Evolutionary conservation across 2,888 invertebrate genomes (phyloP).

Genomic region (Strigamia crassipes): DNA sequence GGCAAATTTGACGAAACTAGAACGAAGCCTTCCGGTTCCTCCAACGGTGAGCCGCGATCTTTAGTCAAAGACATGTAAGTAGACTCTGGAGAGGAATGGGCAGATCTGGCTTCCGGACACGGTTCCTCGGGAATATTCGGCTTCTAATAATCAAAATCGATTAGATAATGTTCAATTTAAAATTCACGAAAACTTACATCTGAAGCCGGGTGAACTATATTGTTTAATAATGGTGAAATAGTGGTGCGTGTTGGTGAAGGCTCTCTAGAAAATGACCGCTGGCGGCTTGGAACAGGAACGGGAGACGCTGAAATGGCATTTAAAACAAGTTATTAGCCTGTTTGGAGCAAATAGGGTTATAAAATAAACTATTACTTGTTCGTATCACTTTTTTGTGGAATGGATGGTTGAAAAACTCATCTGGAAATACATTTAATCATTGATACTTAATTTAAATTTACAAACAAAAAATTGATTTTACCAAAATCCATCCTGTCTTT

Average conservation of each 20-base stretch:
- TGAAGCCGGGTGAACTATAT: not conserved
- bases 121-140: constrained; percentile 38
- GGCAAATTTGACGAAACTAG: constrained; percentile 68
- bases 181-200: not conserved
- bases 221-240: not conserved
- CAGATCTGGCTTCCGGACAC: constrained; percentile 14
- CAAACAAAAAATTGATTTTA: constrained; percentile 52
- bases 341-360: constrained; percentile 18
- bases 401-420: constrained; percentile 91
- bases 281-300: constrained; percentile 50
- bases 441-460: not conserved
- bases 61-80: constrained; percentile 44
- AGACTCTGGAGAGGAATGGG: not conserved
- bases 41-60: constrained; percentile 44
- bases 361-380: constrained; percentile 51
- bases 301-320: constrained; percentile 48
- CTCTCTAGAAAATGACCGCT: constrained; percentile 47
- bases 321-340: not conserved
- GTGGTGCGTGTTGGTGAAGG: constrained; percentile 39
- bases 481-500: constrained; percentile 93
- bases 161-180: no score
- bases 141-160: constrained; percentile 8
- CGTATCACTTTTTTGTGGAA: constrained; percentile 64
- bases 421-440: constrained; percentile 55
- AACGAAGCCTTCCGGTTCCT: constrained; percentile 69